These are phyloP conservation scores for Neodiprion pinetum DNA, from an alignment of 1,140 invertebrate species.

Conservation along the genomic window DNA sequence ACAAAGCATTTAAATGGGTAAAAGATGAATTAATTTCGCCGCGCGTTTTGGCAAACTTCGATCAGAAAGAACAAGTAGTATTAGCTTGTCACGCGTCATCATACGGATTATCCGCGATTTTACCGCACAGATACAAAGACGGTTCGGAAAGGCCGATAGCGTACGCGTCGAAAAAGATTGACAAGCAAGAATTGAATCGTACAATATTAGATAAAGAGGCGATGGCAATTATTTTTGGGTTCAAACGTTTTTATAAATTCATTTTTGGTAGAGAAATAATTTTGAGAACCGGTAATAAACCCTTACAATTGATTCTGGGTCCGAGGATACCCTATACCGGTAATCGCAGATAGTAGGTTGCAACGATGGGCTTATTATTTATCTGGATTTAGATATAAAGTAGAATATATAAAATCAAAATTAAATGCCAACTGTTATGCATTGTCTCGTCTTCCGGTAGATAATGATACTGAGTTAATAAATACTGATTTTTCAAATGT, in stretches of 20 bases:
- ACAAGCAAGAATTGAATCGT: conserved; percentile 25
- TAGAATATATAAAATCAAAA: conserved; percentile 14
- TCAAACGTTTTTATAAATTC: conserved; percentile 18
- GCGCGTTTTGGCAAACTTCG: conserved; percentile 43
- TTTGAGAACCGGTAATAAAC: conserved; percentile 22
- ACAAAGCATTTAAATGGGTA: conserved; percentile 29
- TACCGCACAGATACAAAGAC: conserved; percentile 41
- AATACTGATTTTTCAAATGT: conserved; percentile 11
- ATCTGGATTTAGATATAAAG: conserved; percentile 19
- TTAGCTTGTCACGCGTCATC: conserved; percentile 49
- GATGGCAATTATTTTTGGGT: conserved; percentile 19
- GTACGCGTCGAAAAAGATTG: conserved; percentile 44
- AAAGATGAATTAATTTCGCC: conserved; percentile 33
- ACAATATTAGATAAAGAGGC: conserved; percentile 21
- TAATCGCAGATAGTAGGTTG: conserved; percentile 14
- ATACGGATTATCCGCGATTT: conserved; percentile 47
- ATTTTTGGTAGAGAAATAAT: conserved; percentile 18
- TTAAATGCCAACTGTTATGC: conserved; percentile 24
- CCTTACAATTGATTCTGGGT: conserved; percentile 6
- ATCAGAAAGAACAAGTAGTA: conserved; percentile 38
- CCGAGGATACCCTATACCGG: conserved; percentile 19
- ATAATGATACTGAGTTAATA: conserved; percentile 10
- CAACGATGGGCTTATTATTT: conserved; percentile 22
- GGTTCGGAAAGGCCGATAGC: conserved; percentile 41
- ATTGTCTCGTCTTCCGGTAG: conserved; percentile 24